Conservation (phyloP, 2,113 vertebrate genomes). For the Hippocampus abdominalis region DNA sequence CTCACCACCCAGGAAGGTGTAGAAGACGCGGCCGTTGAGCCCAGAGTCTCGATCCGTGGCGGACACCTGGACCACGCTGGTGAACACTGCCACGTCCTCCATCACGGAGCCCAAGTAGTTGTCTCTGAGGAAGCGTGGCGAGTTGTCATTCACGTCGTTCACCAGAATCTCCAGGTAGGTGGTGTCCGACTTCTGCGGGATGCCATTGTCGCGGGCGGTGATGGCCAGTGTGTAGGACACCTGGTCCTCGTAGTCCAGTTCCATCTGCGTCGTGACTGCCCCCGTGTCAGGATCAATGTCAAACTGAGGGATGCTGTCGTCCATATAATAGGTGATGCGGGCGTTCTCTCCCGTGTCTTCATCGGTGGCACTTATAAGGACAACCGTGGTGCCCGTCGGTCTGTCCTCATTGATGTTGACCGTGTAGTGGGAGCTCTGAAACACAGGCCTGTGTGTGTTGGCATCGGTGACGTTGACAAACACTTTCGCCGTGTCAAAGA, state of each 20-base stretch:
- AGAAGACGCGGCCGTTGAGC: conserved; percentile 88
- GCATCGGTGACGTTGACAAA: conserved; percentile 90
- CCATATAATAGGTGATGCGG: conserved; percentile 93
- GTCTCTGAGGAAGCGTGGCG: conserved; percentile 86
- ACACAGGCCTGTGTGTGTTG: conserved; percentile 93
- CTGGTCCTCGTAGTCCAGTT: conserved; percentile 95
- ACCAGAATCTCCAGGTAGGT: conserved; percentile 96
- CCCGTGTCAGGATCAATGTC: conserved; percentile 82
- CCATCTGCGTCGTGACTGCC: conserved; percentile 88
- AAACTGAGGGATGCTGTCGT: conserved; percentile 97
- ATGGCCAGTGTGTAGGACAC: conserved; percentile 94
- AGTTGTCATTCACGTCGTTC: conserved; percentile 92
- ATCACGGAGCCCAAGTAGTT: conserved; percentile 85
- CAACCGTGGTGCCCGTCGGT: conserved; percentile 83
- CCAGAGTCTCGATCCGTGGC: conserved; percentile 89
- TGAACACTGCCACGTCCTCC: conserved; percentile 88
- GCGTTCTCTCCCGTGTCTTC: conserved; percentile 94
- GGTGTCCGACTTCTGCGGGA: conserved; percentile 95
- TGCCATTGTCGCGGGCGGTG: conserved; percentile 90
- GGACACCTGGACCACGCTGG: conserved; percentile 90
- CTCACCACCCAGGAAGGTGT: conserved; percentile 91
- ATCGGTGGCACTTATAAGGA: conserved; percentile 90
- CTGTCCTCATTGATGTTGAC: conserved; percentile 89
- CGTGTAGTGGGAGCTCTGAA: conserved; percentile 96
- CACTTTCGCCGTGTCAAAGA: conserved; percentile 83